phyloP scores from a whole-genome alignment of 2,888 invertebrate species.

The Rhopalosiphum nymphaeae region DNA sequence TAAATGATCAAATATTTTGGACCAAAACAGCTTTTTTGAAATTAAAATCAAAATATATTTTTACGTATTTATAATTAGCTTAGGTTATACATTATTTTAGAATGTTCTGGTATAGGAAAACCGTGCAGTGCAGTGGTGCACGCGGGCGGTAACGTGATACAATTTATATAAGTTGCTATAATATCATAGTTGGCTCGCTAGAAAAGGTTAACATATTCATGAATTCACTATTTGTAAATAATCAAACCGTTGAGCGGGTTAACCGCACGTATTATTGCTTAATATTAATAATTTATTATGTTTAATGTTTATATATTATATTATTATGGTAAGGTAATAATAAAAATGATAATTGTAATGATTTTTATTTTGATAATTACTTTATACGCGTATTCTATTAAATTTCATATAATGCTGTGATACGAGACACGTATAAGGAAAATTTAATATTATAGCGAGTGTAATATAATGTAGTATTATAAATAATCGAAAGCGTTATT shows the following conservation, averaged over 20 bases:
- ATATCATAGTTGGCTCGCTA: background rate
- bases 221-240: constrained; percentile 36
- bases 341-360: background rate
- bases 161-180: constrained; percentile 23
- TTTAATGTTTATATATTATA: background rate
- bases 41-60: constrained; percentile 18
- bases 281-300: constrained; percentile 23
- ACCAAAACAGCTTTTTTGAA: background rate
- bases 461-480: background rate
- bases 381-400: background rate
- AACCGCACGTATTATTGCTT: constrained; percentile 42
- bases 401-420: background rate
- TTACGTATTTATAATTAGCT: background rate
- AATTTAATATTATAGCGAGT: background rate
- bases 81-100: background rate
- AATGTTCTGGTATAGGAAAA: background rate
- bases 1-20: background rate
- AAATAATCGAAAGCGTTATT: background rate
- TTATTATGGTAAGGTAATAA: background rate
- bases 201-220: constrained; percentile 56
- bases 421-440: background rate
- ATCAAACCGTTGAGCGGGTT: background rate
- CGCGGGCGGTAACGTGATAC: background rate
- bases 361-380: constrained; percentile 26
- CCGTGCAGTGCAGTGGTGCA: background rate